Conservation (phyloP, 1,140 invertebrate genomes). For the Globodera rostochiensis region DNA sequence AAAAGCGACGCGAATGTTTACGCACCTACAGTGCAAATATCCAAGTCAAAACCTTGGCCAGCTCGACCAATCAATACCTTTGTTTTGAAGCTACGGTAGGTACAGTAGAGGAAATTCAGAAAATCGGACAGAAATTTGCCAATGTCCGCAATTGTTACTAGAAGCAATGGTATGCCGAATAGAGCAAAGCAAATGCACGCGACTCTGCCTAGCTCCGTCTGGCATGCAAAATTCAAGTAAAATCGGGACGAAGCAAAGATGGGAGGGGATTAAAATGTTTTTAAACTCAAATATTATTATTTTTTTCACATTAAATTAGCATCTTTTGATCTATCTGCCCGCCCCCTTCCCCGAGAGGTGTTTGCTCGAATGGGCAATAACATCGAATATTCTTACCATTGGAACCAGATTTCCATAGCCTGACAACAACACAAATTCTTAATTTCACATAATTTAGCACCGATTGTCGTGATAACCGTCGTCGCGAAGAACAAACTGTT, state of each 20-base stretch:
- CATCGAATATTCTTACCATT: slow-evolving; percentile 37
- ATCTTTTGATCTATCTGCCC: too few relatives aligned
- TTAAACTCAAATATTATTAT: too few relatives aligned
- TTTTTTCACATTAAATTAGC: too few relatives aligned
- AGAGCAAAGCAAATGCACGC: slow-evolving; percentile 70
- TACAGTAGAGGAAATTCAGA: slow-evolving; percentile 56
- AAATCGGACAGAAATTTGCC: slow-evolving; percentile 66
- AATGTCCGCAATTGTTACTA: slow-evolving; percentile 69
- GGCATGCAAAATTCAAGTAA: background rate
- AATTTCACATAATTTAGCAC: slow-evolving; percentile 30
- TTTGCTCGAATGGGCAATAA: too few relatives aligned
- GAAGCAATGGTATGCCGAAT: slow-evolving; percentile 70
- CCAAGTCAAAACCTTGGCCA: background rate
- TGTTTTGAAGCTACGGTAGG: slow-evolving; percentile 18
- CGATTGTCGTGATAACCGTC: slow-evolving; percentile 66
- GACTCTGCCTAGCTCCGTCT: slow-evolving; percentile 67
- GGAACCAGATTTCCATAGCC: slow-evolving; percentile 69
- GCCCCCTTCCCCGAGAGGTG: too few relatives aligned
- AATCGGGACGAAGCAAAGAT: too few relatives aligned
- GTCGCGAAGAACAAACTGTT: slow-evolving; percentile 65
- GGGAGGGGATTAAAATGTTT: too few relatives aligned
- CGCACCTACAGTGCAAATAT: slow-evolving; percentile 49
- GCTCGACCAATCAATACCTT: background rate
- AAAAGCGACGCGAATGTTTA: slow-evolving; percentile 56
- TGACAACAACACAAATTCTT: slow-evolving; percentile 54